Conservation (phyloP, 1,140 invertebrate genomes). For the Drosophila repletoides region DNA sequence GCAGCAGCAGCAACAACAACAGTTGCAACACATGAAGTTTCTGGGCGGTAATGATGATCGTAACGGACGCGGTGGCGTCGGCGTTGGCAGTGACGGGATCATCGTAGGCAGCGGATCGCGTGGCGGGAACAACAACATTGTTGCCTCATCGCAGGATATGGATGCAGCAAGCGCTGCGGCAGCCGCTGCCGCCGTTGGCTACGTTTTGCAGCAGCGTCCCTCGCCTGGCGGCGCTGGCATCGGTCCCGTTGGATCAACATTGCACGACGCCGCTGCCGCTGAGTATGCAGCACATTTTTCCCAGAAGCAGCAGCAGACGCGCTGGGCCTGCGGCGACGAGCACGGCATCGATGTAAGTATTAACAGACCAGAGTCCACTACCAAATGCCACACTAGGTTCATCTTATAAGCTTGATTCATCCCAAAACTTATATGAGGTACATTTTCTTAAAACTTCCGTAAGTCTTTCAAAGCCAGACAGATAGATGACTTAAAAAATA, state of each 20-base stretch:
- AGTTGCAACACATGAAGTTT: slow-evolving; percentile 81
- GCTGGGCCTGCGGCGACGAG: slow-evolving; percentile 80
- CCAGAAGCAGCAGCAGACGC: slow-evolving; percentile 76
- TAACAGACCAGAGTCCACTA: no score
- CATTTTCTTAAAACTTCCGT: no score
- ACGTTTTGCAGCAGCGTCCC: slow-evolving; percentile 76
- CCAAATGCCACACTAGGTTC: no score
- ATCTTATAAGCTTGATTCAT: no score
- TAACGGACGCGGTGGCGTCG: slow-evolving; percentile 75
- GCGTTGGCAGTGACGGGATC: slow-evolving; percentile 58
- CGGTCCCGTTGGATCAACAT: slow-evolving; percentile 52
- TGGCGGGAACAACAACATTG: slow-evolving; percentile 20
- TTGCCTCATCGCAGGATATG: slow-evolving; percentile 53
- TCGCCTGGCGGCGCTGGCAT: slow-evolving; percentile 56
- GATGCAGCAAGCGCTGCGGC: slow-evolving; percentile 69
- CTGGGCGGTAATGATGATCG: slow-evolving; percentile 80
- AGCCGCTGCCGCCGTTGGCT: slow-evolving; percentile 72
- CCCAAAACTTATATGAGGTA: no score
- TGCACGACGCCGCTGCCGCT: slow-evolving; percentile 71
- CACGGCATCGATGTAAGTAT: slow-evolving; percentile 81
- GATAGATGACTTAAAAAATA: no score
- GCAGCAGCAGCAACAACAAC: slow-evolving; percentile 48
- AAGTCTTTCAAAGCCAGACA: no score
- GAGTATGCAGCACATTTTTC: slow-evolving; percentile 79
- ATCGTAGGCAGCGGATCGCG: slow-evolving; percentile 49